Evolutionary conservation across 2,888 invertebrate genomes (phyloP).

Genomic region (Neoascia interrupta): DNA sequence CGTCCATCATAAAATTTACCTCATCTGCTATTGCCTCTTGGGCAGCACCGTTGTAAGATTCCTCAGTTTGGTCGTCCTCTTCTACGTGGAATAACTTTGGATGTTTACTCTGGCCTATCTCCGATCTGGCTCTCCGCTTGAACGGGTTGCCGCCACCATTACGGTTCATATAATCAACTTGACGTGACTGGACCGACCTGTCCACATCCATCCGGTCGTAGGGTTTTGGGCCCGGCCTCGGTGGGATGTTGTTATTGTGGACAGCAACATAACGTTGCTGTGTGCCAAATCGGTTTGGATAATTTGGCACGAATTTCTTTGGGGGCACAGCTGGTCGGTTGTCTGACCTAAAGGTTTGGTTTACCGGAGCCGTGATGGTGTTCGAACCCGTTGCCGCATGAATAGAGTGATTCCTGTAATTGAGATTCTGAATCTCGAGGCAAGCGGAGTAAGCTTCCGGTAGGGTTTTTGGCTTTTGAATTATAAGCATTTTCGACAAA

Average conservation of each 20-base stretch:
- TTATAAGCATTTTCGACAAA: too few relatives aligned
- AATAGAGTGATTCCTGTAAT: not conserved
- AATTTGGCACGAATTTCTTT: too few relatives aligned
- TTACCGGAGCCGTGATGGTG: not conserved
- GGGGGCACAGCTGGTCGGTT: not conserved
- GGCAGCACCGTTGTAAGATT: too few relatives aligned
- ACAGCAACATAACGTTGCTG: too few relatives aligned
- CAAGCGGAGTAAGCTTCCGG: too few relatives aligned
- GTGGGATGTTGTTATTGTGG: too few relatives aligned
- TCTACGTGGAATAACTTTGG: not conserved
- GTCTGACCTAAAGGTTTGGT: not conserved
- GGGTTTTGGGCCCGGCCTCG: not conserved
- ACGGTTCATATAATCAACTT: slow-evolving; percentile 1
- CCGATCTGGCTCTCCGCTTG: not conserved
- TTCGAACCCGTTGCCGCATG: not conserved
- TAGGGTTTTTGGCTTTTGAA: too few relatives aligned
- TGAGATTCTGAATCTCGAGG: not conserved
- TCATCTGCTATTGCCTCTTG: too few relatives aligned
- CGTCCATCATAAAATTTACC: too few relatives aligned
- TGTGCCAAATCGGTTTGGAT: not conserved
- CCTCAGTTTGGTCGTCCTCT: too few relatives aligned
- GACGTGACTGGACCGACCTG: too few relatives aligned
- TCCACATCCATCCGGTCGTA: not conserved
- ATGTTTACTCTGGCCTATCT: not conserved
- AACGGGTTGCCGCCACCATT: too few relatives aligned